Conservation (phyloP, 2,888 invertebrate species). For the Sminthurides aquaticus region DNA sequence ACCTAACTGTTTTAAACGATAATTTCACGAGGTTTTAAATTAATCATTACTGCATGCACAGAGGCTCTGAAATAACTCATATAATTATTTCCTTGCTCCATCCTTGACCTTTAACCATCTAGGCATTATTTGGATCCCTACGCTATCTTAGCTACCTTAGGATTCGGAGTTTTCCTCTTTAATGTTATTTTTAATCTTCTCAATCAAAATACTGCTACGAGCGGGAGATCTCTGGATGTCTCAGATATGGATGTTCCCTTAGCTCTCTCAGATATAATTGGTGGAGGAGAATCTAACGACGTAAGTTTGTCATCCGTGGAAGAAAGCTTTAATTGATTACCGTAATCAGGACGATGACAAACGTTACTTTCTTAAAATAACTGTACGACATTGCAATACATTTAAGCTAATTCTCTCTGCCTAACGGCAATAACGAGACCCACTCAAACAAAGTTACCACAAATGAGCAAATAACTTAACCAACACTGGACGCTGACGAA, state of each 20-base stretch:
- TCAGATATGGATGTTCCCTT: slow-evolving; percentile 42
- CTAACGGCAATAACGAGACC: no score
- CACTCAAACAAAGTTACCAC: no score
- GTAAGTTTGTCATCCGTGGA: slow-evolving; percentile 40
- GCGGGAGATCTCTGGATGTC: slow-evolving; percentile 41
- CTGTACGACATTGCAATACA: no score
- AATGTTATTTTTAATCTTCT: slow-evolving; percentile 44
- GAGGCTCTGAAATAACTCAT: background rate
- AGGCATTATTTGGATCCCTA: slow-evolving; percentile 44
- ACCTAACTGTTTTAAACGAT: background rate
- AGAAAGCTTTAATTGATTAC: no score
- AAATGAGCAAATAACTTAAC: no score
- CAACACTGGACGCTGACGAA: no score
- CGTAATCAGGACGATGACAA: no score
- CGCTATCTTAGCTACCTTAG: slow-evolving; percentile 44
- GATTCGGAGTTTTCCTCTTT: slow-evolving; percentile 44
- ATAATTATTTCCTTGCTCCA: background rate
- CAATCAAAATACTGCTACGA: slow-evolving; percentile 35
- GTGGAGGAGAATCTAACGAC: slow-evolving; percentile 30
- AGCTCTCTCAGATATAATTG: slow-evolving; percentile 41
- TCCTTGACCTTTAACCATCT: background rate
- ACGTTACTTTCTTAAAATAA: no score
- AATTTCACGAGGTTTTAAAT: background rate
- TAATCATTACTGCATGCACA: background rate
- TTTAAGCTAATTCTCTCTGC: no score